Evolutionary conservation across 2,888 invertebrate species (phyloP), one percentile per base, ranked within the genome.

Genomic region (Eumacrocentrus americanus): DNA sequence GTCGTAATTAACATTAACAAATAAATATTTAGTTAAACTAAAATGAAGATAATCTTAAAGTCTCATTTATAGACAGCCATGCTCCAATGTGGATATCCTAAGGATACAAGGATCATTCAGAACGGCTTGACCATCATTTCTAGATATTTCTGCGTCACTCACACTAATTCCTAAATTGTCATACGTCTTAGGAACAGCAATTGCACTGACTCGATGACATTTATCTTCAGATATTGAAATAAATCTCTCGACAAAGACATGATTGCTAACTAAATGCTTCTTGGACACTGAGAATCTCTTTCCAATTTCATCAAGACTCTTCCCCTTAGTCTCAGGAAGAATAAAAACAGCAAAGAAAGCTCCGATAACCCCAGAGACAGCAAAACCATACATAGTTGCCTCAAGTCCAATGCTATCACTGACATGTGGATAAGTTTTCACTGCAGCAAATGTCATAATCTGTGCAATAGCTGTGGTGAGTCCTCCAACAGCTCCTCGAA

Each of bases 311-410:
- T 84, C 84, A 63, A 91, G 78, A 47, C 86, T 86, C 68, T 87
- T 88, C 9, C 88, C 88, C 70, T 88, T 87, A 0, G 90, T 90
- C 78, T 91, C 90, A 2, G 89, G 89, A 1, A 91, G 78, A 68
- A 88, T 83, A 1, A 85, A 77, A 29, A 83, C 78, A 35, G 87
- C 86, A 70, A 88, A 90, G 0, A 85, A 72, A 0, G 88, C 86
- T 0, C 89, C 87, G 5, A 86, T 58, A 3, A 88, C 76, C 0
- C 88, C 86, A 14, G 87, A 85, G 0, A 79, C 80, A 1, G 85
- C 84, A 70, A 90, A 90, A 1, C 87, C 81, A 72, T 88, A 87
- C 69, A 90, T 76, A 1, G 88, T 88, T 0, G 86, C 86, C 64
- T 88, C 88, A 65, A 88, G 85, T 0, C 86, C 84, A 7, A 88